Conservation (phyloP, 2,888 invertebrate genomes). For the Eupithecia abbreviata region DNA sequence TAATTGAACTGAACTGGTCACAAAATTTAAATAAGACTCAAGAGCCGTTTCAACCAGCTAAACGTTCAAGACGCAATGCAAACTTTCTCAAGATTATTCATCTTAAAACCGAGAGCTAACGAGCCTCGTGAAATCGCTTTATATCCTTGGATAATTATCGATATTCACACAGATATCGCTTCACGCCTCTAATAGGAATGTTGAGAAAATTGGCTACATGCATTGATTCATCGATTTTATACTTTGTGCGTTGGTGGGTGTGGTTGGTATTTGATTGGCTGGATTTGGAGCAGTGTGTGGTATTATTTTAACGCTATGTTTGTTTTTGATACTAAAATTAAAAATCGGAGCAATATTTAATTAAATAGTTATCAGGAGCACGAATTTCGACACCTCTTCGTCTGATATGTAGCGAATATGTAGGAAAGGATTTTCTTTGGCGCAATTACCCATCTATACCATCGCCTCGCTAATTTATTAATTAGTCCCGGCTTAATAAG, state of each 20-base stretch:
- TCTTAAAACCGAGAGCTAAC: slow-evolving; percentile 10
- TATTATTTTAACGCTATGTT: background rate
- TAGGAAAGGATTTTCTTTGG: background rate
- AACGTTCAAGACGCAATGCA: background rate
- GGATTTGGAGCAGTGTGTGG: slow-evolving; percentile 4
- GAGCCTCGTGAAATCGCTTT: slow-evolving; percentile 38
- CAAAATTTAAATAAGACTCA: background rate
- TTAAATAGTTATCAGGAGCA: background rate
- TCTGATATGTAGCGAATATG: background rate
- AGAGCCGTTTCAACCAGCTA: background rate
- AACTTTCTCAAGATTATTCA: slow-evolving; percentile 11
- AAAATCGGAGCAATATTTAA: background rate
- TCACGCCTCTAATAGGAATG: slow-evolving; percentile 40
- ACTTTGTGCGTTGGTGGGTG: background rate
- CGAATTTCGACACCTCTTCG: background rate
- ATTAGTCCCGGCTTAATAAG: background rate
- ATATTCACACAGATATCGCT: slow-evolving; percentile 46
- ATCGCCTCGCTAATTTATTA: background rate
- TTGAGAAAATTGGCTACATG: slow-evolving; percentile 23
- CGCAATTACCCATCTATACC: background rate
- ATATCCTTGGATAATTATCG: slow-evolving; percentile 45
- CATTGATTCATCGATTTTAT: background rate
- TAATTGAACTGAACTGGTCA: too few relatives aligned
- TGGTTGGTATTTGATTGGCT: slow-evolving; percentile 4
- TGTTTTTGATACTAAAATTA: background rate